Evolutionary conservation across 2,888 invertebrate species (phyloP).

Genomic region (Pyralis farinalis): DNA sequence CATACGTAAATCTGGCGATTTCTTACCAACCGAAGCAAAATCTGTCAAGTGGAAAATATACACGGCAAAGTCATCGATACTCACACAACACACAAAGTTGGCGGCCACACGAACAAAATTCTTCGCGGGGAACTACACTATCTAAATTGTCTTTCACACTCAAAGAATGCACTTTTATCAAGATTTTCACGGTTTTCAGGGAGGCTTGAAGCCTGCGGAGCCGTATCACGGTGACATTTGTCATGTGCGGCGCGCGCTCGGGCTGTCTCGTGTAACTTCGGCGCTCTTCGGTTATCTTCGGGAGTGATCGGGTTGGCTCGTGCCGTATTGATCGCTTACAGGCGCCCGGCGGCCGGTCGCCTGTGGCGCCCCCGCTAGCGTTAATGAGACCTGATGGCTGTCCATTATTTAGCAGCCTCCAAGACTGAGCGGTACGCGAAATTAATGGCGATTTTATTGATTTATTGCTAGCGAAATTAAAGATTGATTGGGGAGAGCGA

Average conservation of each 20-base stretch:
- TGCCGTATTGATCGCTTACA: slow-evolving; percentile 55
- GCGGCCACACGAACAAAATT: slow-evolving; percentile 31
- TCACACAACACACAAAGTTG: slow-evolving; percentile 47
- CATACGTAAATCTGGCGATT: too few species aligned
- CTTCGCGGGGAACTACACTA: slow-evolving; percentile 36
- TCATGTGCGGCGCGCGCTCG: slow-evolving; percentile 60
- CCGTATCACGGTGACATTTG: slow-evolving; percentile 71
- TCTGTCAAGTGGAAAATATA: slow-evolving; percentile 18
- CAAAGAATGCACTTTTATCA: slow-evolving; percentile 39
- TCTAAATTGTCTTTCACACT: slow-evolving; percentile 35
- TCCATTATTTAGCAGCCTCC: slow-evolving; percentile 75
- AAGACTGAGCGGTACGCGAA: slow-evolving; percentile 61
- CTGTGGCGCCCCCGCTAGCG: slow-evolving; percentile 66
- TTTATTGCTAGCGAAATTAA: slow-evolving; percentile 69
- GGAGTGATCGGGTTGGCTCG: slow-evolving; percentile 28
- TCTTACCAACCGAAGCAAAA: too few species aligned
- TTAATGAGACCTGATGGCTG: slow-evolving; percentile 72
- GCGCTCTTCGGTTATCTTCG: slow-evolving; percentile 37
- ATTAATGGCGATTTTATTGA: slow-evolving; percentile 76
- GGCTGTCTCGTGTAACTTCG: slow-evolving; percentile 34
- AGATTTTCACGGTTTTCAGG: slow-evolving; percentile 61
- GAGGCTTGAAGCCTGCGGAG: slow-evolving; percentile 66
- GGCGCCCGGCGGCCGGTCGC: slow-evolving; percentile 72
- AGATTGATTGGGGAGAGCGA: slow-evolving; percentile 56
- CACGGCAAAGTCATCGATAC: slow-evolving; percentile 40